phyloP scores from a whole-genome alignment of 2,888 invertebrate genomes.

The Deroplatys truncata region DNA sequence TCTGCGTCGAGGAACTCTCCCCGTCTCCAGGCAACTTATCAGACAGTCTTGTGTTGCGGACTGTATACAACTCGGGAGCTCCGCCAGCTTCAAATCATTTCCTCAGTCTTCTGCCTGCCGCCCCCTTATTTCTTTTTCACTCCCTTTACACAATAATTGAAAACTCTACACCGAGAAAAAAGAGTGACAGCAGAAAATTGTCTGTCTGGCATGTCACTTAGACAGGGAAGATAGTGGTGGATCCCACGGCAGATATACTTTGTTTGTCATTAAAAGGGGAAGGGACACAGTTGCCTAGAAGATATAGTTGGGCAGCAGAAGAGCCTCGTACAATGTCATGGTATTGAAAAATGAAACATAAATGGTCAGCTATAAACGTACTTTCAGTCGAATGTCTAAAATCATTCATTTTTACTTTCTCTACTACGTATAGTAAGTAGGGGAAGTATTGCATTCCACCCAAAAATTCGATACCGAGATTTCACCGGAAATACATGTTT shows the following conservation, averaged over 20 bases:
- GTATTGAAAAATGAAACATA: too few relatives aligned
- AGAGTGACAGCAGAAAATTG: conserved; percentile 1
- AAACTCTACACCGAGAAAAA: background rate
- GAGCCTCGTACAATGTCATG: too few relatives aligned
- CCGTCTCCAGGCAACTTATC: conserved; percentile 8
- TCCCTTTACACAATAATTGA: background rate
- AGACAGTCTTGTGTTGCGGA: background rate
- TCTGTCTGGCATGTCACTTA: background rate
- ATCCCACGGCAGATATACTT: background rate
- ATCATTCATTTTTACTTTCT: too few relatives aligned
- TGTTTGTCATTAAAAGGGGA: background rate
- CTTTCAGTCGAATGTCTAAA: too few relatives aligned
- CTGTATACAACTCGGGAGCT: background rate
- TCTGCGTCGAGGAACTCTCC: background rate
- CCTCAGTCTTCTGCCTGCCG: background rate
- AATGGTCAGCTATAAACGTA: too few relatives aligned
- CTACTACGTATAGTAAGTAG: too few relatives aligned
- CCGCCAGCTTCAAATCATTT: background rate
- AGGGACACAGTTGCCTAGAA: background rate
- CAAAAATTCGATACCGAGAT: too few relatives aligned
- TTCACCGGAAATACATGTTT: too few relatives aligned
- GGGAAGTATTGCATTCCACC: too few relatives aligned
- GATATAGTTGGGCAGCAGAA: too few relatives aligned
- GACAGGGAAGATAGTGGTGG: background rate
- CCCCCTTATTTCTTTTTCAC: background rate